Evolutionary conservation across 2,797 vertebrate genomes (phyloP), one percentile per base, ranked within the genome.

Genomic region (Phylloscopus collybita): DNA sequence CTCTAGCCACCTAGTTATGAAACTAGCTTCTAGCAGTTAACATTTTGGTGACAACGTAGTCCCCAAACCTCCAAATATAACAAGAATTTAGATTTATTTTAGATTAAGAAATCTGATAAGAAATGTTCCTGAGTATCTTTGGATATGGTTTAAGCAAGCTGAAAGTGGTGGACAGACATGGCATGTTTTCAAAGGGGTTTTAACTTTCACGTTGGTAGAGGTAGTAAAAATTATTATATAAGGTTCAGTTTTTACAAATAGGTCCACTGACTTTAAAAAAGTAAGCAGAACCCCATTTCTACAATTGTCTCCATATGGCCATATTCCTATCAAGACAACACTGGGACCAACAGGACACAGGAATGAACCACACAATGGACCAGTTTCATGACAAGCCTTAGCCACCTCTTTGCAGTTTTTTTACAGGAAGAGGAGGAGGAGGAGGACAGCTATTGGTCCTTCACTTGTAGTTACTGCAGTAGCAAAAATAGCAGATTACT

Each of bases 161-260:
- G 49, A 72, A 88, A 73, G 20, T 30, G 11, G 19, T 45, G 27
- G 79, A n/a, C 36, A 36, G 36, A 57, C 10, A 14, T 10, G 30
- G 25, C 27, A 71, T 60, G 25, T 72, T 90, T 75, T 65, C 40
- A 72, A 86, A 65, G 14, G 22, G 22, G 13, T 79, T 85, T 80
- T 81, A 42, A 30, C 62, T 78, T 81, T 72, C 47, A 32, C 30
- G 16, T n/a, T 59, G 22, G 19, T 57, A 65, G 49, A 62, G 32
- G 34, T 53, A 13, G 9, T 38, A 62, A 88, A 88, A 90, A 71
- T n/a, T 67, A 32, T 20, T 67, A 17, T 12, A 5, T 62, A 56
- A 69, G 17, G 26, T 64, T 93, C 88, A 51, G 45, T 32, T 95
- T 94, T 78, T 74, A 65, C 70, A 86, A 90, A 76, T 49, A 74